phyloP scores from a whole-genome alignment of 2,888 invertebrate species.

The Tridacna crocea region DNA sequence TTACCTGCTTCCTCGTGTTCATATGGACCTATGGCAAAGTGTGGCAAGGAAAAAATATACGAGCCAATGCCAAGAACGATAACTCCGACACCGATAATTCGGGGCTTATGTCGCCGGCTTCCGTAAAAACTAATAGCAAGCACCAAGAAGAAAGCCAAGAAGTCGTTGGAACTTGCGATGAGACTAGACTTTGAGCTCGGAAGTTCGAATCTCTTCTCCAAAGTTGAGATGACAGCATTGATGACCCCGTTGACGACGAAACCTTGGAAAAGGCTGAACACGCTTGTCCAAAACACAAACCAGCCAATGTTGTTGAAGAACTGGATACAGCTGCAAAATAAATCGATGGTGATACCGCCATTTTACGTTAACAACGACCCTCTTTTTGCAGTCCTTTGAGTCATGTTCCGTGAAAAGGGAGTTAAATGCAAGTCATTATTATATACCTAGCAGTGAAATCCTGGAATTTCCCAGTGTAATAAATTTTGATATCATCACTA shows the following conservation, averaged over 20 bases:
- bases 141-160: slow-evolving; percentile 65
- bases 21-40: slow-evolving; percentile 60
- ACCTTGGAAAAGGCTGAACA: slow-evolving; percentile 66
- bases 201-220: slow-evolving; percentile 66
- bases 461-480: too few relatives aligned
- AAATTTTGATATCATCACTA: too few relatives aligned
- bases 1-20: slow-evolving; percentile 51
- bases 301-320: slow-evolving; percentile 65
- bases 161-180: slow-evolving; percentile 69
- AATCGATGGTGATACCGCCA: neutral
- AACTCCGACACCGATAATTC: slow-evolving; percentile 65
- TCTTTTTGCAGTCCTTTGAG: too few relatives aligned
- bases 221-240: slow-evolving; percentile 65
- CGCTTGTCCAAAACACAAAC: slow-evolving; percentile 67
- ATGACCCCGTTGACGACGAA: slow-evolving; percentile 67
- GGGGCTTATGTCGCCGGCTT: slow-evolving; percentile 64
- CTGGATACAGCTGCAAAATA: slow-evolving; percentile 57
- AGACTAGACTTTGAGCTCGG: slow-evolving; percentile 67
- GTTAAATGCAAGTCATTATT: too few relatives aligned
- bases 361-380: too few relatives aligned
- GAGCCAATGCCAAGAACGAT: slow-evolving; percentile 66
- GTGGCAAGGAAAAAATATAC: slow-evolving; percentile 64
- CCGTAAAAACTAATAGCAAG: slow-evolving; percentile 67
- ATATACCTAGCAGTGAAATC: too few relatives aligned
- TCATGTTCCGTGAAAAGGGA: too few relatives aligned